Conservation (phyloP, 2,888 invertebrate genomes). For the Microctonus aethiopoides region DNA sequence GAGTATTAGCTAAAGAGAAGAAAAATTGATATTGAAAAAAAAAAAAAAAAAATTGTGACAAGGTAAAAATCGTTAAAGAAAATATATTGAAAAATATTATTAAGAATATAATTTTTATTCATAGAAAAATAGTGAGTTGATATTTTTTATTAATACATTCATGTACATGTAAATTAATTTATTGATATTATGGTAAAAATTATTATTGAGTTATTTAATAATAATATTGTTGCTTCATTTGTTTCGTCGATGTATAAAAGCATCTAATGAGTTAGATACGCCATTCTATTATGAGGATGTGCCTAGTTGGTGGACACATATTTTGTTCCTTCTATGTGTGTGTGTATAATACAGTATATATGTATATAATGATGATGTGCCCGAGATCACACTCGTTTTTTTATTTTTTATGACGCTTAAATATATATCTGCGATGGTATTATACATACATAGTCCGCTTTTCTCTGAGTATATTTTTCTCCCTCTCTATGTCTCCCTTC, state of each 20-base stretch:
- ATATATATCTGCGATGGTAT: conserved; percentile 5
- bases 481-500: conserved; percentile 16
- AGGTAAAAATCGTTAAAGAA: no score
- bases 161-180: background rate
- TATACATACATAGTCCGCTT: conserved; percentile 17
- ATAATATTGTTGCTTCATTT: background rate
- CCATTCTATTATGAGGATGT: conserved; percentile 67
- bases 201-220: background rate
- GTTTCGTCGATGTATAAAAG: conserved; percentile 16
- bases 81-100: no score
- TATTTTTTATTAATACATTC: background rate
- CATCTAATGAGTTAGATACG: conserved; percentile 63
- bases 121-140: no score
- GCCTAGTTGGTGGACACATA: conserved; percentile 63
- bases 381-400: conserved; percentile 38
- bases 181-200: background rate
- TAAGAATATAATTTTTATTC: no score
- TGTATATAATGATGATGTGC: conserved; percentile 34
- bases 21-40: no score
- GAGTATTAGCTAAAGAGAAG: background rate
- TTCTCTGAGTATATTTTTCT: conserved; percentile 24
- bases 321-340: conserved; percentile 37
- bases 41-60: no score
- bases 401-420: conserved; percentile 32
- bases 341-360: no score